phyloP scores from a whole-genome alignment of 2,113 vertebrate genomes.

The Illadopsis cleaveri region DNA sequence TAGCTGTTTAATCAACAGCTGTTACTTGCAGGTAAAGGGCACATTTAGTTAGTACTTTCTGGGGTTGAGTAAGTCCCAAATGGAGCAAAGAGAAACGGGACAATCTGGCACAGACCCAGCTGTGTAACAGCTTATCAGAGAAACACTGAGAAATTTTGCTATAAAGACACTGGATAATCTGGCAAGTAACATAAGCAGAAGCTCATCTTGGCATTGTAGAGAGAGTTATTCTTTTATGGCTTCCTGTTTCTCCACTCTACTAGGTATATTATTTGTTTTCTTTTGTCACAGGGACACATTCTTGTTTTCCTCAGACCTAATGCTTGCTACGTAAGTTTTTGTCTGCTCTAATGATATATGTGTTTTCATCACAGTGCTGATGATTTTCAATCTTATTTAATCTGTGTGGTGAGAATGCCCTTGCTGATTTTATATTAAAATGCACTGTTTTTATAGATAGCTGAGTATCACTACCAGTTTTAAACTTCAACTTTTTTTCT shows the following conservation, averaged over 20 bases:
- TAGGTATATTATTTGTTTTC: not conserved
- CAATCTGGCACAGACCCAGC: not conserved
- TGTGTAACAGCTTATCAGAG: not conserved
- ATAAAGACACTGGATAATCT: not conserved
- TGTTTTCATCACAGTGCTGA: not conserved
- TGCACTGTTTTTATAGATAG: not conserved
- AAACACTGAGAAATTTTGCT: not conserved
- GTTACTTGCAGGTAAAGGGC: not conserved
- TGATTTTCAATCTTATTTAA: conserved; percentile 5
- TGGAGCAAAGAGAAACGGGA: not conserved
- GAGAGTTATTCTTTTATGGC: not conserved
- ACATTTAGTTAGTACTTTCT: not conserved
- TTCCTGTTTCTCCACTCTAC: not conserved
- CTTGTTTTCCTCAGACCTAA: not conserved
- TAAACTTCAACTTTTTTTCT: not conserved
- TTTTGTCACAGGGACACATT: not conserved
- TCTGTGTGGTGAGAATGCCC: not conserved
- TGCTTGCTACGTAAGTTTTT: not conserved
- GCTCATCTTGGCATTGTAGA: not conserved
- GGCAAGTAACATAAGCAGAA: not conserved
- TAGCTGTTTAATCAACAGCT: not conserved
- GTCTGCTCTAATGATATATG: not conserved
- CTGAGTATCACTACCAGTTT: not conserved
- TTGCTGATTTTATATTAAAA: not conserved
- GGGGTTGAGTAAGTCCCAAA: not conserved